These are phyloP conservation scores for Dasyurus viverrinus DNA, from an alignment of 2,113 vertebrate species.

Conservation along the genomic window DNA sequence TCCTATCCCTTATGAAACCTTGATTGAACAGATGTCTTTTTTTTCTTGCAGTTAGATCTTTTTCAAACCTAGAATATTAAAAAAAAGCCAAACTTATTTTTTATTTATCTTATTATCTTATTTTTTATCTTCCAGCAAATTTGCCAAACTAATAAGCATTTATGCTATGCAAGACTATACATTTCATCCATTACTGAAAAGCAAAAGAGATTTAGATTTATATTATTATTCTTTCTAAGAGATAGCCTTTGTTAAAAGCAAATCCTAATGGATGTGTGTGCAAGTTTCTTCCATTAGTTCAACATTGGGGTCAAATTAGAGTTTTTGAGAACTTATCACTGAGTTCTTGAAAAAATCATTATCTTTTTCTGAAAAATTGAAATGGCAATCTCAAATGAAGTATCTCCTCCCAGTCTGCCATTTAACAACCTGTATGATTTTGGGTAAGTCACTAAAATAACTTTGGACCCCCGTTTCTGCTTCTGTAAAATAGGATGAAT, in stretches of 20 bases:
- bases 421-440: neutral
- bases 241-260: neutral
- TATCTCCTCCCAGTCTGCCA: neutral
- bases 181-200: neutral
- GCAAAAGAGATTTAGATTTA: neutral
- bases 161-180: neutral
- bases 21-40: neutral
- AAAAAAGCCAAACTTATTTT: neutral
- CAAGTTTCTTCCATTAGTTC: neutral
- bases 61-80: neutral
- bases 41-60: neutral
- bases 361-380: neutral
- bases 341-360: neutral
- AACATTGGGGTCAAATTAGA: neutral
- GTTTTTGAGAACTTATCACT: neutral
- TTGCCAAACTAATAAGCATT: neutral
- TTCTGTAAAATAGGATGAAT: neutral
- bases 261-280: neutral
- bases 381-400: neutral
- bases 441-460: neutral
- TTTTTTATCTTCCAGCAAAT: neutral
- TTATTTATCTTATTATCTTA: too few species aligned
- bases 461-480: neutral
- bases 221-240: neutral
- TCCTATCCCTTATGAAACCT: neutral